These are phyloP conservation scores for Amblyraja radiata DNA, from an alignment of 2,797 vertebrate genomes.

Conservation along the genomic window DNA sequence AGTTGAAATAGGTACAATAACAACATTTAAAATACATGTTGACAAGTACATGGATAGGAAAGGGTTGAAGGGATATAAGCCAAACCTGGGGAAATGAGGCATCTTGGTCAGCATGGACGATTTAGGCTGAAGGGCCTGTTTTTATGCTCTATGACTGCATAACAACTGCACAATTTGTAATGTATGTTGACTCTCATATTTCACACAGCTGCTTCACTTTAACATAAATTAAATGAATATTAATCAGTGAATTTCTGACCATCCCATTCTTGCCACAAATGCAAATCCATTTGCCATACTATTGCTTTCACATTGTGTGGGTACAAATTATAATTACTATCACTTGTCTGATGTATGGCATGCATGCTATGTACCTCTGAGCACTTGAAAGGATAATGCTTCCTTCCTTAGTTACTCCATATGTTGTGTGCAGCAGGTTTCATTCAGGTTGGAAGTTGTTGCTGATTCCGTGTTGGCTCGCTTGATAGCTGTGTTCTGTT, in stretches of 20 bases:
- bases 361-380: not conserved
- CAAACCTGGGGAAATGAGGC: too few species aligned
- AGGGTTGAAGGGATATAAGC: too few species aligned
- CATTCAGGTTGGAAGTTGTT: not conserved
- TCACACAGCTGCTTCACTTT: not conserved
- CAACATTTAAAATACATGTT: too few species aligned
- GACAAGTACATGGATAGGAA: too few species aligned
- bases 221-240: not conserved
- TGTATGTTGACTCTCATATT: not conserved
- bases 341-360: not conserved
- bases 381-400: not conserved
- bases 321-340: not conserved
- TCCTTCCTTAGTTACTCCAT: slow-evolving; percentile 7
- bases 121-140: too few species aligned
- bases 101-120: too few species aligned
- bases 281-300: not conserved
- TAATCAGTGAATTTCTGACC: not conserved
- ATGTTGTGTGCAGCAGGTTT: not conserved
- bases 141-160: too few species aligned
- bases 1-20: too few species aligned
- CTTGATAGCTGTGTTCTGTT: not conserved
- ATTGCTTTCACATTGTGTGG: not conserved
- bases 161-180: not conserved
- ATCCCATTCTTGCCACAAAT: not conserved
- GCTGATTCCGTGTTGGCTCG: not conserved